phyloP scores from a whole-genome alignment of 2,113 vertebrate genomes.

The Cariama cristata region DNA sequence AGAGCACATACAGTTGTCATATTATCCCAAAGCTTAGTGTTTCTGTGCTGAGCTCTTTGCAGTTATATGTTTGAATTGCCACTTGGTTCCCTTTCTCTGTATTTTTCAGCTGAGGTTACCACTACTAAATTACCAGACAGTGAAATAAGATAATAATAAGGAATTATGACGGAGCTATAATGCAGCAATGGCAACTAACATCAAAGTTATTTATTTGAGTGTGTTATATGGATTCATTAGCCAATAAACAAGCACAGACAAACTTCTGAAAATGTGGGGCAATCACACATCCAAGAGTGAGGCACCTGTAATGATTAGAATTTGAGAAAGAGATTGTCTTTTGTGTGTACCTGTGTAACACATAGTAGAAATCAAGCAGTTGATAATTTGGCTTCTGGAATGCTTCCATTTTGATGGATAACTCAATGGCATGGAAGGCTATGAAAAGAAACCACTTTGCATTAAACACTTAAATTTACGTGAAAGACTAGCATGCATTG shows the following conservation, averaged over 20 bases:
- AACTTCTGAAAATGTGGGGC: not conserved
- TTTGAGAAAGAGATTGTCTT: not conserved
- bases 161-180: not conserved
- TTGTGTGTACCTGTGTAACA: not conserved
- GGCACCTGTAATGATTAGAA: not conserved
- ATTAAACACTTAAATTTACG: constrained; percentile 24
- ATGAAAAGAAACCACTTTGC: constrained; percentile 4
- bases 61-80: not conserved
- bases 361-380: not conserved
- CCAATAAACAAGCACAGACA: not conserved
- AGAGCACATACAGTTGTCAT: not conserved
- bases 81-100: not conserved
- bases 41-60: not conserved
- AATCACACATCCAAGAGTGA: not conserved
- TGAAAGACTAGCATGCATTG: constrained; percentile 8
- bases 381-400: constrained; percentile 41
- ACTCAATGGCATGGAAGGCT: not conserved
- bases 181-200: not conserved
- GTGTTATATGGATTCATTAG: not conserved
- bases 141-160: not conserved
- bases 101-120: not conserved
- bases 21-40: not conserved
- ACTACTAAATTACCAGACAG: not conserved
- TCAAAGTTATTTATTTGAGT: not conserved
- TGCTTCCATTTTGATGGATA: constrained; percentile 34